Conservation (phyloP, 2,888 invertebrate genomes). For the Caenorhabditis zanzibari region DNA sequence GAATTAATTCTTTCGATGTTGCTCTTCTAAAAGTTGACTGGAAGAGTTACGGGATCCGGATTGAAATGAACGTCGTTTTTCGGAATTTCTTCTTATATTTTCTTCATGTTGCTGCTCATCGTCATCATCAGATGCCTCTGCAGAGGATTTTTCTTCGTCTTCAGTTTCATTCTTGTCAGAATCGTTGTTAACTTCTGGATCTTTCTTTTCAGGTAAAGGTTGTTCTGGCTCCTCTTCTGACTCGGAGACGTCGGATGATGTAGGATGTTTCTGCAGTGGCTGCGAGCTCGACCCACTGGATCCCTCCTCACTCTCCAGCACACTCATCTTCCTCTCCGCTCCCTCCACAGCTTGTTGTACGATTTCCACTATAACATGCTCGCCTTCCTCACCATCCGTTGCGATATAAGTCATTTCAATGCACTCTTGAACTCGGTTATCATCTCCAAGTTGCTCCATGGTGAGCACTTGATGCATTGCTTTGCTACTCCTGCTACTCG, state of each 20-base stretch:
- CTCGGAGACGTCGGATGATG: slow-evolving; percentile 8
- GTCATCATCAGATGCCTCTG: slow-evolving; percentile 14
- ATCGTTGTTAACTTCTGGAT: background rate
- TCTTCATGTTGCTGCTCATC: slow-evolving; percentile 18
- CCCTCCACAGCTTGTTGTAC: background rate
- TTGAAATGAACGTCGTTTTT: slow-evolving; percentile 56
- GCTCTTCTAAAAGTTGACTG: slow-evolving; percentile 55
- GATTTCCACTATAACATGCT: slow-evolving; percentile 18
- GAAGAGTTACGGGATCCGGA: slow-evolving; percentile 59
- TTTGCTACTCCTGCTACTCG: slow-evolving; percentile 39
- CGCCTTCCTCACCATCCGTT: slow-evolving; percentile 31
- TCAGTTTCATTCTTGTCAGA: slow-evolving; percentile 23
- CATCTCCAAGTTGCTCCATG: slow-evolving; percentile 56
- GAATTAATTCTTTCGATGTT: slow-evolving; percentile 26
- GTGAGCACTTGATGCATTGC: slow-evolving; percentile 60
- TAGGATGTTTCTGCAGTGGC: slow-evolving; percentile 29
- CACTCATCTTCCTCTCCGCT: slow-evolving; percentile 1
- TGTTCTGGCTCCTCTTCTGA: slow-evolving; percentile 29
- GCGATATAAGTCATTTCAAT: slow-evolving; percentile 65
- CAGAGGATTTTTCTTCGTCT: slow-evolving; percentile 9
- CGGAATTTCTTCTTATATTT: slow-evolving; percentile 6
- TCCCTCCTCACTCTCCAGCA: slow-evolving; percentile 34
- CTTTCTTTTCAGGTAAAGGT: background rate
- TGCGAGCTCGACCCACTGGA: slow-evolving; percentile 45
- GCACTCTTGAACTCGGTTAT: slow-evolving; percentile 32